Conservation (phyloP, 2,888 invertebrate genomes). For the Junonia oenone region DNA sequence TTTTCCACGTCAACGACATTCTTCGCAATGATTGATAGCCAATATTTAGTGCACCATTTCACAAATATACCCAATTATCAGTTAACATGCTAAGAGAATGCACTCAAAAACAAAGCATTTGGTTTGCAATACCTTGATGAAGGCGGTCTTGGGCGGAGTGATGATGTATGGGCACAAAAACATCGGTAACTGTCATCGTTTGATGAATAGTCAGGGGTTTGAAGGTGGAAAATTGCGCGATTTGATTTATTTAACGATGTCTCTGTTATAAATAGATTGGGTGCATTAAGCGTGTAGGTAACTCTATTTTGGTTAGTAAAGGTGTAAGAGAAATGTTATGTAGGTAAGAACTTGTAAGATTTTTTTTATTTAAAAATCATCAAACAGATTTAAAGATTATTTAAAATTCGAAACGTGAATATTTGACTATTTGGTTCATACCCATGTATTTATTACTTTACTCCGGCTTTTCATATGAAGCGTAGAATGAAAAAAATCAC, state of each 20-base stretch:
- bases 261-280: conserved; percentile 6
- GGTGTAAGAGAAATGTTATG: background rate
- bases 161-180: conserved; percentile 56
- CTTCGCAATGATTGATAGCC: conserved; percentile 17
- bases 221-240: conserved; percentile 49
- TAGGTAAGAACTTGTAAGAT: background rate
- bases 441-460: no score
- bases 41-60: conserved; percentile 20
- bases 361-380: background rate
- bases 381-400: no score
- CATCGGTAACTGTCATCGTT: conserved; percentile 49
- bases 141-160: conserved; percentile 43
- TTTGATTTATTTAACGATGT: conserved; percentile 47
- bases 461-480: no score
- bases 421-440: no score
- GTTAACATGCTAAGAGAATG: conserved; percentile 40
- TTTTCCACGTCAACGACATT: background rate
- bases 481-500: no score
- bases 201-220: conserved; percentile 47
- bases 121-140: conserved; percentile 12
- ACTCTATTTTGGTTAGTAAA: no score
- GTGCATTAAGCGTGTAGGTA: background rate
- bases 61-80: conserved; percentile 29
- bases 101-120: conserved; percentile 28
- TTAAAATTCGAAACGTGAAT: no score